Percentiles rank a stretch among this genome's conserved stretches.
These are phyloP conservation scores for Bembecia ichneumoniformis DNA, from an alignment of 2,888 invertebrate species.

Conservation along the genomic window DNA sequence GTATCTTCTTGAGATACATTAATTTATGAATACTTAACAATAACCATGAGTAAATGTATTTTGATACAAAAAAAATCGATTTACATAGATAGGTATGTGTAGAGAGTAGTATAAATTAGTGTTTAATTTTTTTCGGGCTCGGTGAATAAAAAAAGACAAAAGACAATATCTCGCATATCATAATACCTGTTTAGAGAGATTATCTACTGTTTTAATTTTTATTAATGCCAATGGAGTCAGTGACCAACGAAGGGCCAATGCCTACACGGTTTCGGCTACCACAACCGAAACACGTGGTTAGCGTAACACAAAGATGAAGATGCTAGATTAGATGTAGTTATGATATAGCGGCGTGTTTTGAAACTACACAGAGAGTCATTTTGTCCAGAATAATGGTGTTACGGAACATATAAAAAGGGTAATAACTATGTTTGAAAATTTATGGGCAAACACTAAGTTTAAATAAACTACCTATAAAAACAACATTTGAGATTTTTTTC, in stretches of 20 bases:
- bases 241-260: conserved; percentile 25
- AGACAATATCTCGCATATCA: too few species aligned
- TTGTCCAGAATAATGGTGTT: not conserved
- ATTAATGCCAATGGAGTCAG: conserved; percentile 12
- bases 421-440: not conserved
- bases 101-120: too few species aligned
- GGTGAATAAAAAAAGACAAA: too few species aligned
- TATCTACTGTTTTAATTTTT: not conserved
- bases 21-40: too few species aligned
- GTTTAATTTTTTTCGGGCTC: too few species aligned
- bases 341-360: not conserved
- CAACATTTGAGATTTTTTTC: too few species aligned
- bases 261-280: conserved; percentile 9
- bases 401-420: not conserved
- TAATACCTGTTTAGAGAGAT: not conserved
- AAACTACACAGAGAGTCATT: not conserved
- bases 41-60: too few species aligned
- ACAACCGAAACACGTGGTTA: conserved; percentile 9
- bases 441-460: not conserved
- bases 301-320: not conserved
- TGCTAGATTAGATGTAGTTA: not conserved
- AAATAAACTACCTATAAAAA: too few species aligned
- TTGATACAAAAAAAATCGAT: too few species aligned
- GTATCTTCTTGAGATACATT: too few species aligned
- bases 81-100: too few species aligned